Evolutionary conservation across 2,888 invertebrate genomes (phyloP).

Genomic region (Salpingus planirostris): DNA sequence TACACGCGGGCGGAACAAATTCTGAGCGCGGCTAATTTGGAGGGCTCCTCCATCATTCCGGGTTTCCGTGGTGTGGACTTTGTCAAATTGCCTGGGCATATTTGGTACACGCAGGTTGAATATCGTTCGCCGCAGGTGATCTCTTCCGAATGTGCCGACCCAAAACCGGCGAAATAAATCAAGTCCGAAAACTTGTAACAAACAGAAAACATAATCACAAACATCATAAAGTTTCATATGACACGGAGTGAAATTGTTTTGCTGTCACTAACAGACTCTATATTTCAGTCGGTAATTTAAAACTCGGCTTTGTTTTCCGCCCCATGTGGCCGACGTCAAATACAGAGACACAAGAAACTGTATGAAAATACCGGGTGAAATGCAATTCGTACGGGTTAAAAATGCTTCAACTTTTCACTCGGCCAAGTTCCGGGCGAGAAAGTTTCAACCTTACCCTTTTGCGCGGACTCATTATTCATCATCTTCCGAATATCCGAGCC

Average conservation of each 20-base stretch:
- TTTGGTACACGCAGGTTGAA: too few relatives aligned
- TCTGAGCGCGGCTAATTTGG: too few relatives aligned
- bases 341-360: conserved; percentile 27
- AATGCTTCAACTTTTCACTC: conserved; percentile 7
- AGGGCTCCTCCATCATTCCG: too few relatives aligned
- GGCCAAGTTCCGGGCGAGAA: conserved; percentile 5
- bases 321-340: conserved; percentile 32
- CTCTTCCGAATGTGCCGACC: too few relatives aligned
- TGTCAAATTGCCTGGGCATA: too few relatives aligned
- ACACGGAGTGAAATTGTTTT: conserved; percentile 31
- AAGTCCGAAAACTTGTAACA: conserved; percentile 24
- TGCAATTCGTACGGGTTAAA: conserved; percentile 12
- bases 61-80: too few relatives aligned
- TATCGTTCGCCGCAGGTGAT: too few relatives aligned
- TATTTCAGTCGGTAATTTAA: conserved; percentile 34
- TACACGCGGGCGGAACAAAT: too few relatives aligned
- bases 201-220: conserved; percentile 31
- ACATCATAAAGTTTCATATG: conserved; percentile 34
- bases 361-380: too few relatives aligned
- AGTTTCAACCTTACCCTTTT: conserved; percentile 10
- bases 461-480: conserved; percentile 9
- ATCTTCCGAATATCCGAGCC: conserved; percentile 4
- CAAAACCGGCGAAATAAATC: conserved; percentile 29
- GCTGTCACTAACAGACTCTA: conserved; percentile 32
- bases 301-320: conserved; percentile 31